Conservation (phyloP, 2,888 invertebrate species). For the Lacanobia wlatinum region DNA sequence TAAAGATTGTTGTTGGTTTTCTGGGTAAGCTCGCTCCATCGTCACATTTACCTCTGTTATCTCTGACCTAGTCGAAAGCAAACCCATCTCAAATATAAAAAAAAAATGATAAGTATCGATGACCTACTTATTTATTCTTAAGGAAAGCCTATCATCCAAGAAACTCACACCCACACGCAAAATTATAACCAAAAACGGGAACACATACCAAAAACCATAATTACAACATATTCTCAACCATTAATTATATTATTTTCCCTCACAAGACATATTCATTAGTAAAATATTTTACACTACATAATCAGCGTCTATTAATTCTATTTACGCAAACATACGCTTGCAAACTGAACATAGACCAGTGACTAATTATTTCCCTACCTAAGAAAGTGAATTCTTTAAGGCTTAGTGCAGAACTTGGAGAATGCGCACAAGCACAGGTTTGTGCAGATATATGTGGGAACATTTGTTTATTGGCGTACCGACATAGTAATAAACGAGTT, state of each 20-base stretch:
- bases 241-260: conserved; percentile 35
- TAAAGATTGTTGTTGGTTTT: too few relatives aligned
- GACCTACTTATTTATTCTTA: neutral
- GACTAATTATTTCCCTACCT: conserved; percentile 77
- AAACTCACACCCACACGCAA: neutral
- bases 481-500: neutral
- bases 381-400: conserved; percentile 74
- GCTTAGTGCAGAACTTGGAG: conserved; percentile 44
- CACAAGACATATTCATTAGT: conserved; percentile 38
- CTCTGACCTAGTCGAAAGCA: too few relatives aligned
- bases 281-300: conserved; percentile 47
- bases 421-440: conserved; percentile 18
- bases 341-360: conserved; percentile 56
- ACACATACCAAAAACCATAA: neutral
- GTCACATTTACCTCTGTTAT: too few relatives aligned
- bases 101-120: too few relatives aligned
- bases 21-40: too few relatives aligned
- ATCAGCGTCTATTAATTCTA: conserved; percentile 45
- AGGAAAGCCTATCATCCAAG: neutral
- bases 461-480: conserved; percentile 25
- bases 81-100: too few relatives aligned
- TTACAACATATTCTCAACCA: conserved; percentile 10
- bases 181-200: neutral
- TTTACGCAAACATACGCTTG: conserved; percentile 63
- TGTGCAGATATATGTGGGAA: conserved; percentile 38